phyloP scores from a whole-genome alignment of 2,888 invertebrate genomes.

The Leptopilina drosophilae region DNA sequence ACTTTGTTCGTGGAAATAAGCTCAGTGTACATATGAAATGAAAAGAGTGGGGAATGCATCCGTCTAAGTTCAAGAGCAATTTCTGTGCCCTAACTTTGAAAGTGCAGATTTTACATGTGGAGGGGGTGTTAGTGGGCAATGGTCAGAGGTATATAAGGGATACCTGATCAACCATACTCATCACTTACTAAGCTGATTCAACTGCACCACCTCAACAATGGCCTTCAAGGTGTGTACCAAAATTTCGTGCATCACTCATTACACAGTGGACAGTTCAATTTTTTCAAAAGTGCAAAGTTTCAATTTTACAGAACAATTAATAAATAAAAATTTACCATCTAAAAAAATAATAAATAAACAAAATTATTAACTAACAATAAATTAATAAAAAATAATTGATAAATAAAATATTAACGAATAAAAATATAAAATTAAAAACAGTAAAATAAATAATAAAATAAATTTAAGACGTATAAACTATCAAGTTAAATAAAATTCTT shows the following conservation, averaged over 20 bases:
- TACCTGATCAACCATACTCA: slow-evolving; percentile 66
- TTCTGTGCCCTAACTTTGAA: slow-evolving; percentile 59
- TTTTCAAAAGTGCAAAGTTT: slow-evolving; percentile 18
- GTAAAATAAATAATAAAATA: too few species aligned
- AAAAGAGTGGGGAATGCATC: slow-evolving; percentile 57
- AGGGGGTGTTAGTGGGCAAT: slow-evolving; percentile 58
- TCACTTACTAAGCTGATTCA: slow-evolving; percentile 72
- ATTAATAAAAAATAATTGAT: too few species aligned
- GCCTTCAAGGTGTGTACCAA: slow-evolving; percentile 73
- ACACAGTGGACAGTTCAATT: slow-evolving; percentile 35
- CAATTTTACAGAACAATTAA: not conserved
- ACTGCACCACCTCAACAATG: slow-evolving; percentile 70
- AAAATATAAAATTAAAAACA: too few species aligned
- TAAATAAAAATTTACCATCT: too few species aligned
- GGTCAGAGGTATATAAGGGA: slow-evolving; percentile 71
- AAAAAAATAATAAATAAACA: too few species aligned
- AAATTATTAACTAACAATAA: too few species aligned
- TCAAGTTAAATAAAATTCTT: too few species aligned
- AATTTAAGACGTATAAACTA: too few species aligned
- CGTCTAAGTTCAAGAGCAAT: slow-evolving; percentile 60
- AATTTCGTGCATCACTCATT: slow-evolving; percentile 19
- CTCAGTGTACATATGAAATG: slow-evolving; percentile 43
- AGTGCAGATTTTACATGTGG: slow-evolving; percentile 51
- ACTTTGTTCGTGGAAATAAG: slow-evolving; percentile 38
- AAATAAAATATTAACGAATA: too few species aligned